Base-by-base conservation (phyloP, 1,140 invertebrate species). In the Danaus melanippus region DNA sequence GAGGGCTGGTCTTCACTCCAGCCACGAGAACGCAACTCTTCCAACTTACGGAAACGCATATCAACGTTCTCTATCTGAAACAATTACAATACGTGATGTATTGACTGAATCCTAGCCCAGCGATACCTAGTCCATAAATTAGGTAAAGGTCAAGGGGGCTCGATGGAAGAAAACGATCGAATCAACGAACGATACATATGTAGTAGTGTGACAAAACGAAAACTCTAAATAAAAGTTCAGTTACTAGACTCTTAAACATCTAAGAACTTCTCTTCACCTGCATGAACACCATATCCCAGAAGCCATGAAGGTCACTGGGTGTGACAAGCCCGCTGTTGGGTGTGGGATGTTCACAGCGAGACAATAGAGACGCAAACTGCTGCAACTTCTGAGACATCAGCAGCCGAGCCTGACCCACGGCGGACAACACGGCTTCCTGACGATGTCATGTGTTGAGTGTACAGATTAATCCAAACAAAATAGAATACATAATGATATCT, bases 271-370 rank as follows among this genome's bases (percentile, higher is more conserved):
- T 41, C 1, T 11, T 53, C 12, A 81, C 83, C 80, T 86, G 83
- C 71, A 83, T 84, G 56, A 74, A 86, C 12, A 86, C 72, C 83
- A 86, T 84, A 58, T 86, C 83, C 83, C 83, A 86, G 70, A 86
- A 86, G 54, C 83, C 83, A 39, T 77, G 76, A 43, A 86, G 64
- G 62, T 86, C 83, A 0, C 68, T 69, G 0, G 77, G 64, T 0
- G 83, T 86, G 50, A 84, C 74, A 8, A 76, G 66, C 21, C 72
- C 67, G 9, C 59, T 46, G n/a, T 61, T 57, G 9, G 71, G 57
- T 40, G 70, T 66, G 1, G 74, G 71, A 1, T 53, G 45, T 9
- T 71, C 76, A 53, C 79, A 79, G 8, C 67, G 53, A 39, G 69
- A 66, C 61, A 85, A 62, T 49, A 84, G 63, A 12, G 60, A 47